phyloP scores from a whole-genome alignment of 2,797 vertebrate species.

The Falco columbarius region DNA sequence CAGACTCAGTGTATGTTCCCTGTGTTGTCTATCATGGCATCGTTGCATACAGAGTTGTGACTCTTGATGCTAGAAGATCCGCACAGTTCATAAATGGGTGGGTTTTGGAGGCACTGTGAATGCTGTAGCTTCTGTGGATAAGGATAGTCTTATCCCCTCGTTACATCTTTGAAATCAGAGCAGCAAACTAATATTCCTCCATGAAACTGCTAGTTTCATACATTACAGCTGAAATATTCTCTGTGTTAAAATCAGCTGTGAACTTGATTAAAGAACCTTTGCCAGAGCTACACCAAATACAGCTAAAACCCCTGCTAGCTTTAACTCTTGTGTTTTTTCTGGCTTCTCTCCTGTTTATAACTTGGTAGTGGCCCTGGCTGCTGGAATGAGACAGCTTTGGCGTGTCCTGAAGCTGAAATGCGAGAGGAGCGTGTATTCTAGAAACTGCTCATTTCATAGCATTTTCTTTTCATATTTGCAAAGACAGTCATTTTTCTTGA shows the following conservation, averaged over 20 bases:
- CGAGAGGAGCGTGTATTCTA: neutral
- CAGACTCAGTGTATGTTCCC: accelerated
- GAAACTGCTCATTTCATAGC: neutral
- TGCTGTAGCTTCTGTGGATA: neutral
- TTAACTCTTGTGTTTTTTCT: neutral
- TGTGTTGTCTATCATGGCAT: neutral
- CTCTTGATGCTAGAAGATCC: neutral
- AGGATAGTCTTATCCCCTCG: neutral
- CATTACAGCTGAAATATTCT: neutral
- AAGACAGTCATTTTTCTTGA: neutral
- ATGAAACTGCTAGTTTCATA: neutral
- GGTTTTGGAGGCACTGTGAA: neutral
- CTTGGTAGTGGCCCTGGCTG: neutral
- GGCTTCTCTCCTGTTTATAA: neutral
- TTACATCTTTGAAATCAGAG: neutral
- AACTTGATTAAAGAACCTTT: neutral
- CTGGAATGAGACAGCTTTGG: neutral
- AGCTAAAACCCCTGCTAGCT: neutral
- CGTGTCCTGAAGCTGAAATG: neutral
- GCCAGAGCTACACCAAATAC: neutral
- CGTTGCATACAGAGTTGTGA: accelerated
- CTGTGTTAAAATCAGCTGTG: neutral
- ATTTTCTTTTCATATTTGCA: neutral
- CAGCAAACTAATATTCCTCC: neutral
- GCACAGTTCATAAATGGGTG: neutral